phyloP scores from a whole-genome alignment of 2,888 invertebrate species.

The Thera obeliscata region DNA sequence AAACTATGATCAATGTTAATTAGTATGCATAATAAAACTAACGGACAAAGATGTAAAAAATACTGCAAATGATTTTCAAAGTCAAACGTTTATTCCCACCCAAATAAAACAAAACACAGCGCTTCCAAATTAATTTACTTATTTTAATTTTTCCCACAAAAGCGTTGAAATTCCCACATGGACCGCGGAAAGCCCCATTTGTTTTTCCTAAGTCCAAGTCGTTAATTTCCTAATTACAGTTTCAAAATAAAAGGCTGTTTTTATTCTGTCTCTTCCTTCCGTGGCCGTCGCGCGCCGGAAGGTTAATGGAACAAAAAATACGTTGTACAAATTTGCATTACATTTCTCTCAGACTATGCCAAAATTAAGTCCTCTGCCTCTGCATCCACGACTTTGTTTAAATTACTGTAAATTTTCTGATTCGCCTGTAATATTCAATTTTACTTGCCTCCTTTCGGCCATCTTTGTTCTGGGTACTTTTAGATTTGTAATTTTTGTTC shows the following conservation, averaged over 20 bases:
- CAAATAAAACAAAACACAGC: conserved; percentile 33
- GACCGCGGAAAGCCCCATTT: conserved; percentile 68
- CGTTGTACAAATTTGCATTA: conserved; percentile 83
- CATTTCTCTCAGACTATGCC: conserved; percentile 64
- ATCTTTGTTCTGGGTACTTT: conserved; percentile 36
- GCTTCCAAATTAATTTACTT: conserved; percentile 20
- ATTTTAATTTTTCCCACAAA: conserved; percentile 61
- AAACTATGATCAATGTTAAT: too few relatives aligned
- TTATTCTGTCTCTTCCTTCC: conserved; percentile 69
- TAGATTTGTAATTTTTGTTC: conserved; percentile 44
- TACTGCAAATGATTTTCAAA: neutral
- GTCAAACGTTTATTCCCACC: neutral
- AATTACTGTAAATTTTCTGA: conserved; percentile 75
- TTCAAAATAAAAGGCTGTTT: conserved; percentile 76
- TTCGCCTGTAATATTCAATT: conserved; percentile 63
- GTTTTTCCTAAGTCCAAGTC: conserved; percentile 72
- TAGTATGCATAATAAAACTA: too few relatives aligned
- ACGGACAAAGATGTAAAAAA: too few relatives aligned
- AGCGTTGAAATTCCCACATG: conserved; percentile 64
- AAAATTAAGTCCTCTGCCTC: conserved; percentile 75
- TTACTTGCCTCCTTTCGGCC: conserved; percentile 19
- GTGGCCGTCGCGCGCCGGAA: conserved; percentile 62
- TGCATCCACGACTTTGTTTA: conserved; percentile 76
- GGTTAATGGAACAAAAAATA: conserved; percentile 83
- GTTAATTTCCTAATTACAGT: conserved; percentile 83